A percentile compares a stretch with the other conserved stretches of the same genome.
Evolutionary conservation across 2,113 vertebrate genomes (phyloP).

Genomic region (Zapornia atra): DNA sequence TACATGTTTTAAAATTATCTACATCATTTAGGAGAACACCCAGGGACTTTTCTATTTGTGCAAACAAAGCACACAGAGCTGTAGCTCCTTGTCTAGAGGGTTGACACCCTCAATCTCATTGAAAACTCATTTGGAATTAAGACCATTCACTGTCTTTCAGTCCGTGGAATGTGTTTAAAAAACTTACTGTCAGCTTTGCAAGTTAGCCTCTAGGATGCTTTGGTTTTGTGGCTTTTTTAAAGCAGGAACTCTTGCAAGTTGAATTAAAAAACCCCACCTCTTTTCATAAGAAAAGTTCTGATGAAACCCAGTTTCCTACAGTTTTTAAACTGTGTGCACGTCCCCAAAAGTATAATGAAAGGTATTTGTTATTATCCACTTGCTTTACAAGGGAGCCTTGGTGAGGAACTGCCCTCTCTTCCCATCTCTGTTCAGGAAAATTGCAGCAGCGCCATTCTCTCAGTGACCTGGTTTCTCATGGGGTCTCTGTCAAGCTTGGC

Average conservation of each 20-base stretch:
- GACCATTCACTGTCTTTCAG: neutral
- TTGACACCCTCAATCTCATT: neutral
- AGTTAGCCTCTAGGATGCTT: neutral
- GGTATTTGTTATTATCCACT: neutral
- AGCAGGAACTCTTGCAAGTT: neutral
- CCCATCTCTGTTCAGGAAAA: neutral
- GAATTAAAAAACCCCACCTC: rapidly evolving
- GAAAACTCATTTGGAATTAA: neutral
- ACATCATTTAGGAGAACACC: neutral
- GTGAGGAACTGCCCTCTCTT: neutral
- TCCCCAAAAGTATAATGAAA: neutral
- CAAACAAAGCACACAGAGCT: neutral
- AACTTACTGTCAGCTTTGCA: neutral
- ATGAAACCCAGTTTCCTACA: neutral
- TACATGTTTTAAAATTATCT: neutral
- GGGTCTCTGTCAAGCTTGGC: neutral
- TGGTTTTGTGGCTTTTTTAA: neutral
- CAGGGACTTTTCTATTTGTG: neutral
- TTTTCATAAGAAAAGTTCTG: neutral
- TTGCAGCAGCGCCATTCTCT: neutral
- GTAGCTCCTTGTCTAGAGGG: neutral
- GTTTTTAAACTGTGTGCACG: neutral
- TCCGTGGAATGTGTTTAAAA: neutral
- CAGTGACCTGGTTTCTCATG: neutral
- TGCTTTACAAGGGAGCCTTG: neutral